Conservation (phyloP, 2,797 vertebrate species). For the Phataginus tricuspis region DNA sequence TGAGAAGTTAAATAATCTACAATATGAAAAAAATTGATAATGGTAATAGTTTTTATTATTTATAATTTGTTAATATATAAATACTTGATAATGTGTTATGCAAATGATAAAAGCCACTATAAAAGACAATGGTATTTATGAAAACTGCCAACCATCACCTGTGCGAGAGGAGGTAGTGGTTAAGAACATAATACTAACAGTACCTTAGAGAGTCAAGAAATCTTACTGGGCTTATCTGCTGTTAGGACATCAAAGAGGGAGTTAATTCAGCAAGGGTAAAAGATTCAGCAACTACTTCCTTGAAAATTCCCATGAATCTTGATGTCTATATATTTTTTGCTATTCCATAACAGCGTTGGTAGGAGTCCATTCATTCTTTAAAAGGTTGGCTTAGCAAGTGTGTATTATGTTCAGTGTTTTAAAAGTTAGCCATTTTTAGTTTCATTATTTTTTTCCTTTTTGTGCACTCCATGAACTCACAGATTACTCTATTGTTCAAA, state of each 20-base stretch:
- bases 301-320: not conserved
- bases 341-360: not conserved
- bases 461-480: not conserved
- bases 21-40: not conserved
- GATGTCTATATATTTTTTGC: not conserved
- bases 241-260: not conserved
- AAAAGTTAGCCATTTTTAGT: not conserved
- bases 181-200: not conserved
- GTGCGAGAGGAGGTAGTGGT: not conserved
- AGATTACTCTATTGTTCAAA: slow-evolving; percentile 69
- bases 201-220: not conserved
- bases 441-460: not conserved
- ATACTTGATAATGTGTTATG: not conserved
- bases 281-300: not conserved
- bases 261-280: not conserved
- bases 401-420: not conserved
- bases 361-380: not conserved
- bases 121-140: not conserved
- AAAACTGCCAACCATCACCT: not conserved
- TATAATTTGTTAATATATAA: too few species aligned
- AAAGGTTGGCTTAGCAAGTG: not conserved
- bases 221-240: not conserved
- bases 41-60: too few species aligned
- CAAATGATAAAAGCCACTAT: not conserved
- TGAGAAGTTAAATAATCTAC: not conserved